Conservation (phyloP, 2,888 invertebrate genomes). For the Euzophera pinguis region DNA sequence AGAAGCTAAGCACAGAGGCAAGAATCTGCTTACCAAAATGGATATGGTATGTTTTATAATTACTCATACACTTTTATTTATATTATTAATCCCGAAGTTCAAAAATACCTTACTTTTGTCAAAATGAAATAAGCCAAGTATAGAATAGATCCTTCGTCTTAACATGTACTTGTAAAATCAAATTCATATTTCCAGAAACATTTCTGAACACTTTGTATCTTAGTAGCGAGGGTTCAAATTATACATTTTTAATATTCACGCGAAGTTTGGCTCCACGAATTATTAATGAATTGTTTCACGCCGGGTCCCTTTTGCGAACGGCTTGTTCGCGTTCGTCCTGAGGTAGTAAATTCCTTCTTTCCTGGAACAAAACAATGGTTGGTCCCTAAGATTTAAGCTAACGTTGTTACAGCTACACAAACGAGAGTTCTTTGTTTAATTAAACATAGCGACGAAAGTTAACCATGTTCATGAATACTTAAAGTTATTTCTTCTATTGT, state of each 20-base stretch:
- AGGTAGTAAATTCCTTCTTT: conserved; percentile 79
- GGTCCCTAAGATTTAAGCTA: conserved; percentile 52
- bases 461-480: conserved; percentile 42
- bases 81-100: too few species aligned
- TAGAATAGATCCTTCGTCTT: too few species aligned
- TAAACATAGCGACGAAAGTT: conserved; percentile 46
- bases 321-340: conserved; percentile 71
- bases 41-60: too few species aligned
- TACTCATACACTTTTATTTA: too few species aligned
- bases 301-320: conserved; percentile 66
- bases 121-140: neutral
- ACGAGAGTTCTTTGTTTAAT: conserved; percentile 55
- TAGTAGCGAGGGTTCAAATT: conserved; percentile 38
- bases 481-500: conserved; percentile 46
- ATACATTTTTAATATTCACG: conserved; percentile 56
- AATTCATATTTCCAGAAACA: too few species aligned
- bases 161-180: neutral
- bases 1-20: too few species aligned
- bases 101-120: too few species aligned
- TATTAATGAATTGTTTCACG: conserved; percentile 48
- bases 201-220: neutral
- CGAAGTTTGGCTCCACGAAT: conserved; percentile 52
- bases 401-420: conserved; percentile 44
- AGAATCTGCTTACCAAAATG: too few species aligned
- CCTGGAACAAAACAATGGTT: conserved; percentile 65